Base-by-base conservation (phyloP, 2,797 vertebrate genomes). In the Catharus ustulatus region DNA sequence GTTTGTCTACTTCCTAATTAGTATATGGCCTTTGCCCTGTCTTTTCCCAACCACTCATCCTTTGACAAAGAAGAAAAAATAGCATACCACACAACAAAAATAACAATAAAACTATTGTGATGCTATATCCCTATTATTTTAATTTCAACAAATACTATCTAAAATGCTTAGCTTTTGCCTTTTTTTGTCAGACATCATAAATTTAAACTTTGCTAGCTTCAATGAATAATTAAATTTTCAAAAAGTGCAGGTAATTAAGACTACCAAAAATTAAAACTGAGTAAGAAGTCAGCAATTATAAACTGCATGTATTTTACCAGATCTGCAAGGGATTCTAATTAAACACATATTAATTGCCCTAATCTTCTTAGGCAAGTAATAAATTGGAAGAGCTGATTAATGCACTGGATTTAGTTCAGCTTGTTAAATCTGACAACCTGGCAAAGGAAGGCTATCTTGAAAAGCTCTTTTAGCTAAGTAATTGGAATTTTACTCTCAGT, bases 381-480 rank as follows among this genome's bases (percentile, higher is more conserved):
- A 97, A 98, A 97, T 95, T 95, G 82, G 87, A 97, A 96, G 95
- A 96, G 86, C 89, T 97, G 97, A 97, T 96, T 96, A 97, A 96
- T 94, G 94, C 76, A 83, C 83, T 97, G 94, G 96, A 97, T 97
- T 97, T 95, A 97, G 93, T 94, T 97, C 94, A 96, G 94, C 96
- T 96, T 97, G 96, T 97, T 97, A 97, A 97, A 96, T 92, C 74
- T 95, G 94, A 97, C 87, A 96, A 66, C 72, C 91, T 95, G 94
- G 88, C 87, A 97, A 97, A 95, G 94, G 92, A 89, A 95, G 84
- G 89, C 88, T 94, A 91, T 94, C 92, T 95, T 94, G 75, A 95
- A 96, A 96, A 96, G 81, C 93, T 95, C 94, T 97, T 97, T 94
- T 77, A 96, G 94, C 78, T 90, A 97, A 95, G 95, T 97, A 96